Percentiles rank a stretch among this genome's conserved stretches.
Conservation (phyloP, 2,888 invertebrate species). For the Yponomeuta plumbellus region DNA sequence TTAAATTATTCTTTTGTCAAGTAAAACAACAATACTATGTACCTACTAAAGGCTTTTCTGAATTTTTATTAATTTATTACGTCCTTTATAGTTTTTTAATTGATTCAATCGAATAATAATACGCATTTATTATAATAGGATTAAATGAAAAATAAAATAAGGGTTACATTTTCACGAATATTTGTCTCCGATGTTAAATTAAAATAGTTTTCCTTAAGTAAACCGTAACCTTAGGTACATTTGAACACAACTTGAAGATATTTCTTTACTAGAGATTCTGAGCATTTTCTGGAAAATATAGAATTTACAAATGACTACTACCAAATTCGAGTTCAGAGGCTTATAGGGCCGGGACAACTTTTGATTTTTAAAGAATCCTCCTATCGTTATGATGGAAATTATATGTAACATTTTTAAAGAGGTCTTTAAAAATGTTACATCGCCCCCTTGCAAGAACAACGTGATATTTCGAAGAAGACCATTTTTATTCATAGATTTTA, state of each 20-base stretch:
- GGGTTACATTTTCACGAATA: not conserved
- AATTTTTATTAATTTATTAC: not conserved
- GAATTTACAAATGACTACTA: not conserved
- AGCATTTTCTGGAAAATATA: slow-evolving; percentile 4
- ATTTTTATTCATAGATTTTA: too few relatives aligned
- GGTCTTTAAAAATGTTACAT: too few relatives aligned
- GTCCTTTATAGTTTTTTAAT: not conserved
- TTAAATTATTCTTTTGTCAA: not conserved
- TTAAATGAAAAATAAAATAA: not conserved
- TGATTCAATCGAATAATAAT: not conserved
- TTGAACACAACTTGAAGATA: not conserved
- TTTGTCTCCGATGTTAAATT: not conserved
- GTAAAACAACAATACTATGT: not conserved
- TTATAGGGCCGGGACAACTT: too few relatives aligned
- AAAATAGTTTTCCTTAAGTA: not conserved
- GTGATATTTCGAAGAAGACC: too few relatives aligned
- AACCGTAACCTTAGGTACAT: not conserved
- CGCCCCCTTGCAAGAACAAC: too few relatives aligned
- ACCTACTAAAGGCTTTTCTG: not conserved
- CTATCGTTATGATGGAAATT: too few relatives aligned
- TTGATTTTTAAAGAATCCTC: too few relatives aligned
- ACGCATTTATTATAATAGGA: not conserved
- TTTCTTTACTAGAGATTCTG: not conserved
- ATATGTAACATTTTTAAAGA: too few relatives aligned
- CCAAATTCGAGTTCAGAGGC: not conserved